A percentile compares a stretch with the other conserved stretches of the same genome.
These are phyloP conservation scores for Nephrocerus scutellatus DNA, from an alignment of 2,888 invertebrate species.

Conservation along the genomic window DNA sequence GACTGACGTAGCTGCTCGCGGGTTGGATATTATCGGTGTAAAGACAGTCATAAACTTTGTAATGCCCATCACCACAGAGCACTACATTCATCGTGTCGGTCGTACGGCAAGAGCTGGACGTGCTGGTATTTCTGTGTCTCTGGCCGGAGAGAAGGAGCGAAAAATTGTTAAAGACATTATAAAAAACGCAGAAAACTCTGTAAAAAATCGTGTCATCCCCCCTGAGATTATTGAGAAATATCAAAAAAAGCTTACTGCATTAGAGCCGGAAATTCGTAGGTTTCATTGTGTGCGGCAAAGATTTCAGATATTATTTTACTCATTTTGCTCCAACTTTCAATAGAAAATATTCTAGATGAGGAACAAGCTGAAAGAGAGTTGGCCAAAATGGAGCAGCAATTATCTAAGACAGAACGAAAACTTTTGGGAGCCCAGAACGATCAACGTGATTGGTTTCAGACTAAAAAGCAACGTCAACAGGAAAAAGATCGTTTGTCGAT, in stretches of 20 bases:
- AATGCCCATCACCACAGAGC: conserved; percentile 88
- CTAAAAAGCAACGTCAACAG: conserved; percentile 65
- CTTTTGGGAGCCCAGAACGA: conserved; percentile 50
- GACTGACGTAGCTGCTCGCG: conserved; percentile 86
- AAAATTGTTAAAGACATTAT: conserved; percentile 87
- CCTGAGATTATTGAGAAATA: conserved; percentile 86
- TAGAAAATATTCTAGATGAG: conserved; percentile 69
- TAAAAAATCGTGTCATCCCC: conserved; percentile 82
- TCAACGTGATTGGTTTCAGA: conserved; percentile 79
- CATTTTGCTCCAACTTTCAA: conserved; percentile 12
- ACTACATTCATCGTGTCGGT: conserved; percentile 94
- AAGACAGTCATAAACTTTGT: conserved; percentile 96
- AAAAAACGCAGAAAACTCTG: conserved; percentile 73
- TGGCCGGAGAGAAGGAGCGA: conserved; percentile 91
- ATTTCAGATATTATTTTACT: too few relatives aligned
- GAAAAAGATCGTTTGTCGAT: conserved; percentile 62
- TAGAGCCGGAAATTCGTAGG: conserved; percentile 72
- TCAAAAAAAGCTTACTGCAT: conserved; percentile 58
- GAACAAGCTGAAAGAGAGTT: conserved; percentile 77
- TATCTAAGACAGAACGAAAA: conserved; percentile 63
- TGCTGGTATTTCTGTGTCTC: conserved; percentile 86
- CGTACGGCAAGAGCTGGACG: conserved; percentile 93
- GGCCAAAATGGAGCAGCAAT: conserved; percentile 76
- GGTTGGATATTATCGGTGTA: conserved; percentile 94
- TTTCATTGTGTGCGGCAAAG: conserved; percentile 10